Evolutionary conservation across 1,140 invertebrate genomes (phyloP), one percentile per base, ranked within the genome.

Genomic region (Drosophila albomicans): DNA sequence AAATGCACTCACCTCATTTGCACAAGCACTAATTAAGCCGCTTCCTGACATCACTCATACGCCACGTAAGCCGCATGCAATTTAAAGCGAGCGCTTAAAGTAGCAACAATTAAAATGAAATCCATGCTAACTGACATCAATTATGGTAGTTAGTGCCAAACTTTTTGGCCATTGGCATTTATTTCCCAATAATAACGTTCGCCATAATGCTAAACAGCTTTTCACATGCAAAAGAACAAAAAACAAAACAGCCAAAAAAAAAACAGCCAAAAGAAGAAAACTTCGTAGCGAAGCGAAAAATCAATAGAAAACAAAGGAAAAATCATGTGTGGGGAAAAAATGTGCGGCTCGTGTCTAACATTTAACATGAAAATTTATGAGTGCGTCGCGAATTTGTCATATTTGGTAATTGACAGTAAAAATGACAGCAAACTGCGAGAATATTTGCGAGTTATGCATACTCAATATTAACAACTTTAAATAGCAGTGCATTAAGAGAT

Each of bases 321-420:
- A 35, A 38, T 32, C 52, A 54, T 38, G 20, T 38, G 20, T 8
- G 1, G 54, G 5, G 28, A 58, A 43, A 56, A 65, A 54, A 70
- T 46, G 13, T 51, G 25, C 8, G 70, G 2, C 64, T 68, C 48
- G 45, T 64, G 67, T 25, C 58, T 10, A 71, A 43, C 72, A 58
- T 75, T 75, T 64, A 58, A 49, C 51, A 51, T 10, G 58, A 71
- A 58, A 54, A 71, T 64, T 71, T 75, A 64, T 51, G 73, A 75
- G 46, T 71, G 38, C 35, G 51, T 13, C 20, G 54, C 51, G 51
- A 13, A 43, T 57, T 62, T 58, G 32, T 74, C 48, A 61, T 68
- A 74, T 61, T 61, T 67, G 11, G 56, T 38, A 69, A 72, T 65
- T 45, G 10, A 30, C 10, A 38, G 38, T 35, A 16, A 54, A 30